These are phyloP conservation scores for Brachystomella parvula DNA, from an alignment of 1,140 invertebrate genomes.

Conservation along the genomic window DNA sequence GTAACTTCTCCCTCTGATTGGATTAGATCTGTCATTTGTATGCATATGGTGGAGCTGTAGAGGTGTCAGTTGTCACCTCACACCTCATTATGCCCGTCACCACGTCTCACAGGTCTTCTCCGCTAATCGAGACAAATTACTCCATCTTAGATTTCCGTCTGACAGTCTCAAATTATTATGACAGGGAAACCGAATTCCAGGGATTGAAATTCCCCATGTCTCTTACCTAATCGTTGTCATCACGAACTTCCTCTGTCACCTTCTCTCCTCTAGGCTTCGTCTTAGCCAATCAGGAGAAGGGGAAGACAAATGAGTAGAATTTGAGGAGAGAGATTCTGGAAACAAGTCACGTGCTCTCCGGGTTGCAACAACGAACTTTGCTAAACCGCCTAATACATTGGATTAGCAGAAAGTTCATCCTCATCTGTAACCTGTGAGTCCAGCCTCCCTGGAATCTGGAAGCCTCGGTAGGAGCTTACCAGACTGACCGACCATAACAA, in stretches of 20 bases:
- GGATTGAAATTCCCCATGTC: background rate
- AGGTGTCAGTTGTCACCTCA: background rate
- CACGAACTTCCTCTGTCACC: background rate
- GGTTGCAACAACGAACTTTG: background rate
- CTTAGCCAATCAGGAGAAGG: background rate
- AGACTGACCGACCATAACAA: too few relatives aligned
- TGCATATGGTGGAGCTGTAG: background rate
- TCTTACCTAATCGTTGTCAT: constrained; percentile 7
- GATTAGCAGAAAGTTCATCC: background rate
- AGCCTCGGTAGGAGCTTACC: background rate
- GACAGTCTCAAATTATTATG: background rate
- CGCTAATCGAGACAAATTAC: background rate
- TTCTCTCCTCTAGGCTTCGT: background rate
- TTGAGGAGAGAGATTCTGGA: constrained; percentile 1
- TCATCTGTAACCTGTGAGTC: background rate
- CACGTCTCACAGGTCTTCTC: too few relatives aligned
- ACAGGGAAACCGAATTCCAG: background rate
- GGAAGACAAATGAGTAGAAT: background rate
- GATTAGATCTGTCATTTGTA: background rate
- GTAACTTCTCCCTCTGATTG: too few relatives aligned
- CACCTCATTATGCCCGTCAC: constrained; percentile 1
- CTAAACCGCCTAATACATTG: background rate
- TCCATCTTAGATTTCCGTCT: background rate
- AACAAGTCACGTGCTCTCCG: background rate
- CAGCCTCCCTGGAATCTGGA: background rate